These are phyloP conservation scores for Thecophora atra DNA, from an alignment of 2,888 invertebrate genomes.

Conservation along the genomic window DNA sequence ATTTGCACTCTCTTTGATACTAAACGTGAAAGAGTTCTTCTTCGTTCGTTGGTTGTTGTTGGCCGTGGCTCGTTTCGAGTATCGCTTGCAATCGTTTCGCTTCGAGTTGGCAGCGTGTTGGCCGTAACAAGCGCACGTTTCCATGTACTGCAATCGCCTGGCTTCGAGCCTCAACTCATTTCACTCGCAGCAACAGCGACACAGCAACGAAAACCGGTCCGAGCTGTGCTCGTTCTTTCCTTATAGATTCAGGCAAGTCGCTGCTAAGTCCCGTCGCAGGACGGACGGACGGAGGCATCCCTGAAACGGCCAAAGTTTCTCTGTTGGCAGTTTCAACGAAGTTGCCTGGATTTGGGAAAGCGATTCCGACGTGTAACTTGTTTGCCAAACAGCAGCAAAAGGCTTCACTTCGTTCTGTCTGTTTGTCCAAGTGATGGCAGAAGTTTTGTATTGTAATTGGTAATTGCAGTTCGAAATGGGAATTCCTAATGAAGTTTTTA, in stretches of 20 bases:
- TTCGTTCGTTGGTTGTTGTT: constrained; percentile 7
- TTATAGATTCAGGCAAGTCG: constrained; percentile 2
- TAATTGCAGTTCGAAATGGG: constrained; percentile 16
- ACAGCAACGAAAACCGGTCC: constrained; percentile 29
- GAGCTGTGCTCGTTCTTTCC: constrained; percentile 1
- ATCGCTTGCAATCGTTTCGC: constrained; percentile 1
- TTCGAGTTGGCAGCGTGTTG: not conserved
- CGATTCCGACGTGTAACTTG: constrained; percentile 9
- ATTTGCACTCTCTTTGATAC: constrained; percentile 19
- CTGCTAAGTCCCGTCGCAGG: constrained; percentile 5
- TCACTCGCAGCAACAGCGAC: not conserved
- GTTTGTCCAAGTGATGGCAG: constrained; percentile 32
- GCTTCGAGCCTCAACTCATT: not conserved
- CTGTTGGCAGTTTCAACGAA: constrained; percentile 23
- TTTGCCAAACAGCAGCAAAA: constrained; percentile 29
- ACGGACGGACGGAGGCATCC: not conserved
- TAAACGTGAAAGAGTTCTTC: constrained; percentile 24
- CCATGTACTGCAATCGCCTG: not conserved
- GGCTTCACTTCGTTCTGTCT: constrained; percentile 26
- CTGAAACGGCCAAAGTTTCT: constrained; percentile 26
- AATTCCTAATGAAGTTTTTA: constrained; percentile 32
- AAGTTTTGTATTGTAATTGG: too few species aligned
- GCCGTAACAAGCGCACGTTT: constrained; percentile 27
- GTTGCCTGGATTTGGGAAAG: not conserved
- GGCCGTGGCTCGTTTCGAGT: constrained; percentile 8